These are phyloP conservation scores for Steinernema carpocapsae DNA, from an alignment of 2,888 invertebrate species.

Conservation along the genomic window DNA sequence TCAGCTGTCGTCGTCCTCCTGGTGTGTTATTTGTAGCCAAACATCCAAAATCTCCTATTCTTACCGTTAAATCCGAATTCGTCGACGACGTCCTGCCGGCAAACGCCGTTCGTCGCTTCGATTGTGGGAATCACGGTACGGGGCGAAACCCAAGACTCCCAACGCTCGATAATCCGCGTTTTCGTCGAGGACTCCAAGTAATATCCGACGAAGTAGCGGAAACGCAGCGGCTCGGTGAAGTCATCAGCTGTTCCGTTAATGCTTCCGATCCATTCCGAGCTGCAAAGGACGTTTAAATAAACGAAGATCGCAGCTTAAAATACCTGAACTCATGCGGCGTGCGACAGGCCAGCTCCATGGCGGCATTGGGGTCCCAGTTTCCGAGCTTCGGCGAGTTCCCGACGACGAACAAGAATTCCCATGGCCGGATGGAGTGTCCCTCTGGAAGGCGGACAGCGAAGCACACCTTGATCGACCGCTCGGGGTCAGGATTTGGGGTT, in stretches of 20 bases:
- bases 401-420: slow-evolving; percentile 57
- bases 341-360: slow-evolving; percentile 51
- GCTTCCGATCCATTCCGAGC: slow-evolving; percentile 51
- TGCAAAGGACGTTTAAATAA: slow-evolving; percentile 24
- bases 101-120: slow-evolving; percentile 34
- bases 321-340: slow-evolving; percentile 40
- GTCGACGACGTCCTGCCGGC: slow-evolving; percentile 36
- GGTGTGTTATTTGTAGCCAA: not conserved
- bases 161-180: slow-evolving; percentile 43
- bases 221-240: slow-evolving; percentile 48
- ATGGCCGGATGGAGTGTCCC: slow-evolving; percentile 37
- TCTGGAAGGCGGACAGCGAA: slow-evolving; percentile 33
- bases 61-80: slow-evolving; percentile 49
- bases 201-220: slow-evolving; percentile 64
- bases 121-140: slow-evolving; percentile 45
- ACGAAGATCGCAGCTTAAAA: not conserved
- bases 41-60: not conserved
- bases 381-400: slow-evolving; percentile 56
- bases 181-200: slow-evolving; percentile 47
- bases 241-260: slow-evolving; percentile 47
- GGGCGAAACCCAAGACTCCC: slow-evolving; percentile 45
- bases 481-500: no score
- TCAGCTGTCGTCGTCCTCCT: slow-evolving; percentile 58
- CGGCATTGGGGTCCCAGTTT: slow-evolving; percentile 55
- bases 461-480: slow-evolving; percentile 4